A percentile compares a stretch with the other conserved stretches of the same genome.
Conservation (phyloP, 2,113 vertebrate genomes). For the Eurystomus gularis region DNA sequence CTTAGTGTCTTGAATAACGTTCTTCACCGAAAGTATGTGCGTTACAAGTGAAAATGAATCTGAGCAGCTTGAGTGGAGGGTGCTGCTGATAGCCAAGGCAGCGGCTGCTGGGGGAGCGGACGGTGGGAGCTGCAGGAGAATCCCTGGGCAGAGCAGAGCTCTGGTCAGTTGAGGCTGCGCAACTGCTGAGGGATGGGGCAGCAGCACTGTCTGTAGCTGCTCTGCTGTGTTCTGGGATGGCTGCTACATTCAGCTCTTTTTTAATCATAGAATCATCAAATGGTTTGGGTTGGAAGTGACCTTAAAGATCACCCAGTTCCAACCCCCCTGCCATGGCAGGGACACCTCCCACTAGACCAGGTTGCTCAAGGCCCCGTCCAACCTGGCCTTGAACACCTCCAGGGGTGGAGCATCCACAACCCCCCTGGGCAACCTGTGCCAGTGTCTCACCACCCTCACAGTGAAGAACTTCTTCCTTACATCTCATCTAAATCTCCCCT, state of each 20-base stretch:
- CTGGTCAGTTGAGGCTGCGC: fast-evolving
- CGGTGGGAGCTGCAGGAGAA: fast-evolving
- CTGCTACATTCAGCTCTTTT: neutral
- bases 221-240: neutral
- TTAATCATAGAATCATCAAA: no score
- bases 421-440: no score
- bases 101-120: neutral
- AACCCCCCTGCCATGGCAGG: no score
- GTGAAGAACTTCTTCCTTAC: no score
- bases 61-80: neutral
- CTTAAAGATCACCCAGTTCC: no score
- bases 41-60: neutral
- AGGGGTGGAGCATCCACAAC: no score
- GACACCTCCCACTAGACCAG: no score
- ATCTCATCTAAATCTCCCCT: no score
- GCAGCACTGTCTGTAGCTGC: fast-evolving
- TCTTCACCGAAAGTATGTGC: neutral
- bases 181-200: neutral
- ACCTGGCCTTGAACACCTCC: no score
- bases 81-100: fast-evolving
- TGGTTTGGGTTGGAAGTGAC: no score
- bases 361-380: no score
- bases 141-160: neutral
- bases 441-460: no score
- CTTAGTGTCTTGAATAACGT: neutral